Percentiles rank a stretch among this genome's conserved stretches.
Evolutionary conservation across 2,797 vertebrate genomes (phyloP).

Genomic region (Enteromius thamalakanensis): DNA sequence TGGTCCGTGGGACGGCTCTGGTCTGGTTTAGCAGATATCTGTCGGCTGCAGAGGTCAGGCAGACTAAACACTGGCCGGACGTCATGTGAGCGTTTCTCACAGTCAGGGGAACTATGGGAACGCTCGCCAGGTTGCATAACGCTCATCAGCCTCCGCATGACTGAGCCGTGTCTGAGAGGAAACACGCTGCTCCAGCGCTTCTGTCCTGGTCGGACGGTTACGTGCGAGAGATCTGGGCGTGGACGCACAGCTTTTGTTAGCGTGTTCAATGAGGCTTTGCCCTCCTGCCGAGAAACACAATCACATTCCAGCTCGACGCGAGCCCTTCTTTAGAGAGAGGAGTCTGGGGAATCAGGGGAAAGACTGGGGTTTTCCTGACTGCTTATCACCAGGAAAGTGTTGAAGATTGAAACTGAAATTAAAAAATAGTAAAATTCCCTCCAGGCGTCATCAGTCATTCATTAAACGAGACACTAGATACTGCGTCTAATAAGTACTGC

Average conservation of each 20-base stretch:
- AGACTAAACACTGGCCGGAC: neutral
- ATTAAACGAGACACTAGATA: neutral
- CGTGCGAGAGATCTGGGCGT: neutral
- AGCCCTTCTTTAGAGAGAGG: constrained; percentile 33
- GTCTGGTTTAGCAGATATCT: neutral
- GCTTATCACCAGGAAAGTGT: neutral
- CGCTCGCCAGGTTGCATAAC: constrained; percentile 66
- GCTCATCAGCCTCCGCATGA: constrained; percentile 57
- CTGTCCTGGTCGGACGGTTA: neutral
- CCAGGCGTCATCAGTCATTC: neutral
- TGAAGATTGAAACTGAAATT: neutral
- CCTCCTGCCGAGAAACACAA: constrained; percentile 74
- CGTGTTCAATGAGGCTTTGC: constrained; percentile 43
- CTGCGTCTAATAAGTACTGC: too few species aligned
- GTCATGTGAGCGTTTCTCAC: neutral
- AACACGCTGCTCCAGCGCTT: neutral
- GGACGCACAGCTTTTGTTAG: neutral
- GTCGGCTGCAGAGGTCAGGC: neutral
- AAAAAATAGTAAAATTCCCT: neutral
- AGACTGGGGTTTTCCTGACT: neutral
- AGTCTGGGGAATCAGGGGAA: neutral
- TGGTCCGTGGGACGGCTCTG: too few species aligned
- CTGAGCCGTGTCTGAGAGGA: constrained; percentile 20
- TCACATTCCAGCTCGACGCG: constrained; percentile 56
- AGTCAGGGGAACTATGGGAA: neutral